Evolutionary conservation across 2,888 invertebrate genomes (phyloP).

Genomic region (Quadroppia sp.): DNA sequence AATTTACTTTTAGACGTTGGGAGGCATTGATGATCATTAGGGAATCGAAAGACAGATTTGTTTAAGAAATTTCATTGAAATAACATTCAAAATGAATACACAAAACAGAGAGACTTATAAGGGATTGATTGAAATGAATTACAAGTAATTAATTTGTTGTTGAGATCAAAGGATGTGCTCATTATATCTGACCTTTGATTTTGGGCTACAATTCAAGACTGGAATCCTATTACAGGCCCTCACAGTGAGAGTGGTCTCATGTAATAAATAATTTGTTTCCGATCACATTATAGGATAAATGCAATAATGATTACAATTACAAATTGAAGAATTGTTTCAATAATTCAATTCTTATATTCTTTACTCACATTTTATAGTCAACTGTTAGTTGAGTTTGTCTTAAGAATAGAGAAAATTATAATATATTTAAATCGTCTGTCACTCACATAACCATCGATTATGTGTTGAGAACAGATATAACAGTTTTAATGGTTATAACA

Average conservation of each 20-base stretch:
- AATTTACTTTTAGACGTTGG: not conserved
- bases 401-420: not conserved
- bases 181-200: too few relatives aligned
- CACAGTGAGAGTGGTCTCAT: not conserved
- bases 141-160: too few relatives aligned
- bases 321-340: not conserved
- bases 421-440: not conserved
- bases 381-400: not conserved
- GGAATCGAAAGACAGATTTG: too few relatives aligned
- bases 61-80: too few relatives aligned
- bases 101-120: too few relatives aligned
- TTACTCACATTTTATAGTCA: slow-evolving; percentile 8
- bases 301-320: slow-evolving; percentile 20
- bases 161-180: too few relatives aligned
- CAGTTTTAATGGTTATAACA: not conserved
- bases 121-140: too few relatives aligned
- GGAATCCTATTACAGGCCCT: slow-evolving; percentile 24
- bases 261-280: not conserved
- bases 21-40: not conserved
- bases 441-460: not conserved
- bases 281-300: slow-evolving; percentile 1
- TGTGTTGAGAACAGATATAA: not conserved
- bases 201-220: not conserved
- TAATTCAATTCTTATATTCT: not conserved
- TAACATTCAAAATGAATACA: too few relatives aligned